These are phyloP conservation scores for Myiozetetes cayanensis DNA, from an alignment of 2,113 vertebrate genomes.

Conservation along the genomic window DNA sequence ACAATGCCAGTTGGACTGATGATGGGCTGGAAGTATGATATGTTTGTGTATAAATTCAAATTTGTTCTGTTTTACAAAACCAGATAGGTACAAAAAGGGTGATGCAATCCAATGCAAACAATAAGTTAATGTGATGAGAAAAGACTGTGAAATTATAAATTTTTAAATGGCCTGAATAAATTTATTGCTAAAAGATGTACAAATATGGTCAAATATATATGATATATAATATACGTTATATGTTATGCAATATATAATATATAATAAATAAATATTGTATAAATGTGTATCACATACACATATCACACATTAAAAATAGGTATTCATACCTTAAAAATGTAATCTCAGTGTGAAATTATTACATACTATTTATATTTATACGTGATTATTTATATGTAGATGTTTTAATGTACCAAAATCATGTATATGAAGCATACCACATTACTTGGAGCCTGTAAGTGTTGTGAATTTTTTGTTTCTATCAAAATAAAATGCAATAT, in stretches of 20 bases:
- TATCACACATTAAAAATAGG: background rate
- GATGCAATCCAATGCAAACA: background rate
- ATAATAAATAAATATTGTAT: background rate
- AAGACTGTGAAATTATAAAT: background rate
- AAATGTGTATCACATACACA: background rate
- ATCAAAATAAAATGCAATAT: background rate
- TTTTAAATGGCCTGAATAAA: background rate
- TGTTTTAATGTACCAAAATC: background rate
- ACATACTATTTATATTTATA: background rate
- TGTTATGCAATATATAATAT: background rate
- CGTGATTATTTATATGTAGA: background rate
- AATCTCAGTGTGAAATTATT: background rate
- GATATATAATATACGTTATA: background rate
- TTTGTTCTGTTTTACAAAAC: background rate
- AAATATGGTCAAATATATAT: background rate
- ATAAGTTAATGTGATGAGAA: background rate
- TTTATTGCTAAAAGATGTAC: background rate
- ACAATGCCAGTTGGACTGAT: slow-evolving; percentile 9
- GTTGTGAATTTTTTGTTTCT: background rate
- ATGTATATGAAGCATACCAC: background rate
- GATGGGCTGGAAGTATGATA: background rate
- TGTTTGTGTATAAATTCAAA: background rate
- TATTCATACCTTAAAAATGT: background rate
- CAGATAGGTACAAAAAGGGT: background rate
- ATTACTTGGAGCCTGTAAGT: background rate